A percentile compares a stretch with the other conserved stretches of the same genome.
These are phyloP conservation scores for Macropis europaea DNA, from an alignment of 2,888 invertebrate genomes.

Conservation along the genomic window DNA sequence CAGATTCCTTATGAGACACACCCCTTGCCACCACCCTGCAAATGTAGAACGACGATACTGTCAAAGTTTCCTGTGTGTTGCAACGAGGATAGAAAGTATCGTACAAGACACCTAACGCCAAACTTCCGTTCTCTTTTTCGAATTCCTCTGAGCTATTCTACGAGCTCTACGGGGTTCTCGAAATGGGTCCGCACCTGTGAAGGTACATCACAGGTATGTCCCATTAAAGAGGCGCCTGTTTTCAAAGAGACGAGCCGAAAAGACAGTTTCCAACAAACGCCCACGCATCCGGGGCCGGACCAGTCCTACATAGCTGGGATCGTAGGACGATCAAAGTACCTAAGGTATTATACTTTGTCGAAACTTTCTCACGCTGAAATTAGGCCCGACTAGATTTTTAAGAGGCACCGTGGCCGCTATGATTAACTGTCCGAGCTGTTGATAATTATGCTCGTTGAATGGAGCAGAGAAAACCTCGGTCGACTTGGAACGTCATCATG, in stretches of 20 bases:
- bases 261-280: slow-evolving; percentile 40
- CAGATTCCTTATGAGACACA: too few species aligned
- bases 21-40: too few species aligned
- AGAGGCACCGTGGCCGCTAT: slow-evolving; percentile 2
- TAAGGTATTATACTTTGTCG: slow-evolving; percentile 19
- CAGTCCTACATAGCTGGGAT: slow-evolving; percentile 16
- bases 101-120: slow-evolving; percentile 1
- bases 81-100: not conserved
- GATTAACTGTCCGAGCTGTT: slow-evolving; percentile 33
- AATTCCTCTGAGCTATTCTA: slow-evolving; percentile 7
- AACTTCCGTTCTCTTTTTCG: slow-evolving; percentile 56
- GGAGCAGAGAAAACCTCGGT: not conserved
- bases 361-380: slow-evolving; percentile 60
- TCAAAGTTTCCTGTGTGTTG: slow-evolving; percentile 5
- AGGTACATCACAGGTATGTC: slow-evolving; percentile 38
- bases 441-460: slow-evolving; percentile 16
- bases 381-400: not conserved
- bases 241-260: slow-evolving; percentile 42
- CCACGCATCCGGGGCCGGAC: slow-evolving; percentile 49
- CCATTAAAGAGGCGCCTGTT: slow-evolving; percentile 40
- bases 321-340: slow-evolving; percentile 42
- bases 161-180: slow-evolving; percentile 24
- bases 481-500: not conserved
- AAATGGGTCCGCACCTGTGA: slow-evolving; percentile 55
- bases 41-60: not conserved